Evolutionary conservation across 1,140 invertebrate species (phyloP).

Genomic region (Chelonus insularis): DNA sequence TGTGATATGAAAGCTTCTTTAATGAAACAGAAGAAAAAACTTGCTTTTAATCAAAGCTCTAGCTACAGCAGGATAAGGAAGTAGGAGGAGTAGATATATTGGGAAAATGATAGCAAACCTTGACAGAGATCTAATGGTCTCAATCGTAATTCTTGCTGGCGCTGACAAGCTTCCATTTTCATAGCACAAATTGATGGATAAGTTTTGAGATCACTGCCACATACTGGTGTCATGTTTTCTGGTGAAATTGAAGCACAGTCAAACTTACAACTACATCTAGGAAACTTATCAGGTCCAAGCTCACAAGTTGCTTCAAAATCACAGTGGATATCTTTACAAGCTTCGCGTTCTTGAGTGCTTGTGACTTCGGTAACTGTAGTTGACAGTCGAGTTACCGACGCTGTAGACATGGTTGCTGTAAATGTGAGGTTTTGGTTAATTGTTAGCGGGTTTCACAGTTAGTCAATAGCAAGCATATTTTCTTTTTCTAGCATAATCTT

Average conservation of each 20-base stretch:
- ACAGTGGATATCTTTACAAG: conserved; percentile 79
- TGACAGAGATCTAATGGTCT: conserved; percentile 79
- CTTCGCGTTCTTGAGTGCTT: conserved; percentile 63
- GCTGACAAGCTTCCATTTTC: conserved; percentile 83
- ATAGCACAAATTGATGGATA: conserved; percentile 85
- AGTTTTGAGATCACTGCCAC: conserved; percentile 79
- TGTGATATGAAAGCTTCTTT: too few relatives aligned
- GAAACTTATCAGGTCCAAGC: conserved; percentile 73
- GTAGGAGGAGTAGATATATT: neutral
- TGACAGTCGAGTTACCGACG: conserved; percentile 45
- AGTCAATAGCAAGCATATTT: conserved; percentile 21
- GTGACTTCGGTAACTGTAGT: conserved; percentile 50
- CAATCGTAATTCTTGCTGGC: conserved; percentile 78
- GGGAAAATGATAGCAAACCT: conserved; percentile 62
- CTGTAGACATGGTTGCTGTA: conserved; percentile 46
- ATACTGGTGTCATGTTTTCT: conserved; percentile 70
- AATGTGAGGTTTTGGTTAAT: conserved; percentile 27
- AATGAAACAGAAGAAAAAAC: too few relatives aligned
- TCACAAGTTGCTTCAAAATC: conserved; percentile 84
- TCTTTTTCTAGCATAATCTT: too few relatives aligned
- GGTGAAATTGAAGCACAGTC: conserved; percentile 65
- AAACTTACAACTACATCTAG: conserved; percentile 76
- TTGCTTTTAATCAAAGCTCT: too few relatives aligned
- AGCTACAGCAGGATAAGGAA: too few relatives aligned
- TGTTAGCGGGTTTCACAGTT: conserved; percentile 29